Percentiles rank a stretch among this genome's conserved stretches.
phyloP scores from a whole-genome alignment of 1,140 invertebrate species.

The Steinernema khuongi region DNA sequence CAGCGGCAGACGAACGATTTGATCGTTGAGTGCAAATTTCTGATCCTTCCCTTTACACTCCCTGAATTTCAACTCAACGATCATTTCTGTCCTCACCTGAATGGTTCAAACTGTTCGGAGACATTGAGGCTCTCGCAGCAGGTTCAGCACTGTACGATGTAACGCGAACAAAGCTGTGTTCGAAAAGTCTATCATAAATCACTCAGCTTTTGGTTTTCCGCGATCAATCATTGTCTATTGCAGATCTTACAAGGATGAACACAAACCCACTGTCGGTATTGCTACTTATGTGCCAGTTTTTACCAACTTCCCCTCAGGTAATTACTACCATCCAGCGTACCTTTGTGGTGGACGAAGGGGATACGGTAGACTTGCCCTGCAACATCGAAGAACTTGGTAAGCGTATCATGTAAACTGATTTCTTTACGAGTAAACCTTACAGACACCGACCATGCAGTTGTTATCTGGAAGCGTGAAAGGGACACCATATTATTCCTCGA shows the following conservation, averaged over 20 bases:
- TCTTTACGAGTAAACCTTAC: neutral
- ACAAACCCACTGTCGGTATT: neutral
- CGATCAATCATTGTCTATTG: neutral
- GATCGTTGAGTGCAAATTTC: neutral
- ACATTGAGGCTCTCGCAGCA: no score
- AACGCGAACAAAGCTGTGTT: no score
- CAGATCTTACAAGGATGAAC: neutral
- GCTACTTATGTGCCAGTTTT: neutral
- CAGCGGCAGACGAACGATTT: neutral
- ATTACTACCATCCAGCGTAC: neutral
- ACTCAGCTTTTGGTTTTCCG: no score
- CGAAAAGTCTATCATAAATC: no score
- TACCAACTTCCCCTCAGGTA: neutral
- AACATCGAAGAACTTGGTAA: slow-evolving; percentile 11
- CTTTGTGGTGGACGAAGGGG: slow-evolving; percentile 8
- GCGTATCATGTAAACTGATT: neutral
- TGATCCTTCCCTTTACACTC: no score
- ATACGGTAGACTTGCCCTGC: neutral
- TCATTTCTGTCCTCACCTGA: no score
- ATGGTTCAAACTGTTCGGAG: no score
- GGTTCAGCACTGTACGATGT: no score
- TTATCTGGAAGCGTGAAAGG: slow-evolving; percentile 23
- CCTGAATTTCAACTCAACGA: no score
- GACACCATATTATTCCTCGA: slow-evolving; percentile 21
- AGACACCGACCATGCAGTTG: slow-evolving; percentile 25